These are phyloP conservation scores for Babyrousa celebensis DNA, from an alignment of 2,797 vertebrate genomes.

Conservation along the genomic window DNA sequence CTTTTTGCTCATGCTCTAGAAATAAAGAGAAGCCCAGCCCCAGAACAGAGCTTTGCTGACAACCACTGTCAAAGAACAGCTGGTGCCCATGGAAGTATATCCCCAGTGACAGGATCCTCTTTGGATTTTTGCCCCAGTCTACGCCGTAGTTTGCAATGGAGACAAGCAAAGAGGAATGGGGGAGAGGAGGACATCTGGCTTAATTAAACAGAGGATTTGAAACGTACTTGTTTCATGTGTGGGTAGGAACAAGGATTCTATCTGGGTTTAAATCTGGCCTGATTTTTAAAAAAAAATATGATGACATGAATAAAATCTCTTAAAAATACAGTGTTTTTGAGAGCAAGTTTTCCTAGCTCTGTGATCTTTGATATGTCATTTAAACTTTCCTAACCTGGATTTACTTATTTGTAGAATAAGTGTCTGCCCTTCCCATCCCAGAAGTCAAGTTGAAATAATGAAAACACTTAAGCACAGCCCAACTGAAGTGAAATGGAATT, in stretches of 20 bases:
- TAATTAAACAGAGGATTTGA: not conserved
- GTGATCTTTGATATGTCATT: not conserved
- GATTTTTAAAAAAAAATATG: slow-evolving; percentile 34
- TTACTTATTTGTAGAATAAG: not conserved
- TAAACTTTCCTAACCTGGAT: not conserved
- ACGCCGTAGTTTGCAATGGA: not conserved
- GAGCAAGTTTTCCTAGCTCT: not conserved
- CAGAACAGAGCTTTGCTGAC: not conserved
- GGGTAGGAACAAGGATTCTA: not conserved
- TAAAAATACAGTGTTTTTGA: not conserved
- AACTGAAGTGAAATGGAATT: not conserved
- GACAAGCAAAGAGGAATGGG: not conserved
- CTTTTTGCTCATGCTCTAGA: not conserved
- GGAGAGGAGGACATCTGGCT: not conserved
- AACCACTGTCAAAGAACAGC: not conserved
- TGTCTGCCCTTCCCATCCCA: not conserved
- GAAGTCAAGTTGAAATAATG: not conserved
- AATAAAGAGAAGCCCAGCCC: not conserved
- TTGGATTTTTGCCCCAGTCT: not conserved
- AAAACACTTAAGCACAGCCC: not conserved
- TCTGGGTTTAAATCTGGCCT: slow-evolving; percentile 3
- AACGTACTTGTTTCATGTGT: not conserved
- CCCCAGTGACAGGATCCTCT: fast-evolving
- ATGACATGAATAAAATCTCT: not conserved
- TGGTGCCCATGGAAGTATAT: fast-evolving